Evolutionary conservation across 2,888 invertebrate species (phyloP).

Genomic region (Zonitis immaculata): DNA sequence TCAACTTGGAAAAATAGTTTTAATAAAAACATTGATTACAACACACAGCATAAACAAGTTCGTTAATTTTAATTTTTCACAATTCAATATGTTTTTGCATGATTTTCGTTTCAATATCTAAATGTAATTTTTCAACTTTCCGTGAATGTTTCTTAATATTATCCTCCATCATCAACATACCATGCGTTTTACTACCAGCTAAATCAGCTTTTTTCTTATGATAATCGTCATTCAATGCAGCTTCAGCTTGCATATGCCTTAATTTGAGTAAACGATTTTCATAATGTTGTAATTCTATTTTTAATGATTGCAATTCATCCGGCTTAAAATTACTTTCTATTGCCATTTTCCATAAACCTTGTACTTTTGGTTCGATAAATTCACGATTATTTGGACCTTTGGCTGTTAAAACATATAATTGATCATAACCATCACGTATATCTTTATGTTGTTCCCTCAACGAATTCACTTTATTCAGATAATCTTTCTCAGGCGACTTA

Average conservation of each 20-base stretch:
- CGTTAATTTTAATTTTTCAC: conserved; percentile 44
- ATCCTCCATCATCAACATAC: conserved; percentile 64
- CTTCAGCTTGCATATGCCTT: conserved; percentile 76
- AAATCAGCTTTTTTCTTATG: conserved; percentile 58
- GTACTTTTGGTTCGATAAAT: conserved; percentile 88
- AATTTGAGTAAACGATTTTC: conserved; percentile 81
- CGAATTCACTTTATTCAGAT: conserved; percentile 62
- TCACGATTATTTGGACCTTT: conserved; percentile 77
- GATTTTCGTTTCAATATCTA: conserved; percentile 72
- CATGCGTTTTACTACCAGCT: conserved; percentile 60
- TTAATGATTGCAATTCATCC: conserved; percentile 77
- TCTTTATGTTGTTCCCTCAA: conserved; percentile 70
- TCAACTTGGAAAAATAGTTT: background rate
- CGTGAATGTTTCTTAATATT: conserved; percentile 78
- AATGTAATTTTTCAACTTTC: conserved; percentile 82
- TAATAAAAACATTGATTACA: background rate
- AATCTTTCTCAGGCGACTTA: conserved; percentile 55
- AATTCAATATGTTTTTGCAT: conserved; percentile 71
- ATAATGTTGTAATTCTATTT: conserved; percentile 82
- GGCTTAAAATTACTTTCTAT: conserved; percentile 72
- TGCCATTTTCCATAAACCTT: conserved; percentile 82
- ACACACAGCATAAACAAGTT: background rate
- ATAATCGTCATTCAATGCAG: conserved; percentile 66
- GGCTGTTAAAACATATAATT: conserved; percentile 67
- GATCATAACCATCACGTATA: conserved; percentile 74